These are phyloP conservation scores for Chaetodon auriga DNA, from an alignment of 2,113 vertebrate species.

Conservation along the genomic window DNA sequence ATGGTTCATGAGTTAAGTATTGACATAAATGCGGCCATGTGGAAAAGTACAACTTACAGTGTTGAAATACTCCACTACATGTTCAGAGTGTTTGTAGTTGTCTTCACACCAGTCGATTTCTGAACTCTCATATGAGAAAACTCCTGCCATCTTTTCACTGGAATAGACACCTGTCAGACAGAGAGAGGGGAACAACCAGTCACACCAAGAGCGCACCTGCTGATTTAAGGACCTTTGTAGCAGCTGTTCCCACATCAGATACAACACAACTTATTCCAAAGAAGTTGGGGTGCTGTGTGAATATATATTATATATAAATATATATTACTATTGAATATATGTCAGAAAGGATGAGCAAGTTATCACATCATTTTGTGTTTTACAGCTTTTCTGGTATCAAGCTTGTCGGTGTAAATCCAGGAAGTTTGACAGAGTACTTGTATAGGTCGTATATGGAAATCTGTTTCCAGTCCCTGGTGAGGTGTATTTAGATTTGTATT, in stretches of 20 bases:
- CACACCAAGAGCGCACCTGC: background rate
- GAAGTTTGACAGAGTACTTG: background rate
- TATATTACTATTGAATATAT: no score
- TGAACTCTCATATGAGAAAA: constrained; percentile 92
- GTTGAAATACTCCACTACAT: constrained; percentile 95
- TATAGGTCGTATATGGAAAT: constrained; percentile 59
- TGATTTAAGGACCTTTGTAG: background rate
- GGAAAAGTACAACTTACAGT: constrained; percentile 84
- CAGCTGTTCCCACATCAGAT: background rate
- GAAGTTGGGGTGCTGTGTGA: no score
- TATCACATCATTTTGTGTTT: no score
- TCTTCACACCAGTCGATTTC: constrained; percentile 97
- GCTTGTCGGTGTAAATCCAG: background rate
- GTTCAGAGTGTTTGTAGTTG: constrained; percentile 89
- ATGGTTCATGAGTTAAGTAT: background rate
- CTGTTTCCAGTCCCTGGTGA: background rate
- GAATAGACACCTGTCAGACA: constrained; percentile 70
- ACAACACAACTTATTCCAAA: background rate
- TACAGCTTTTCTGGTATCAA: no score
- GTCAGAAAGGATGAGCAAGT: no score
- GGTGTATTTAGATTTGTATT: constrained; percentile 8
- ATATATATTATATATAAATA: no score
- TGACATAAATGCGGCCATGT: background rate
- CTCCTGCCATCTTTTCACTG: constrained; percentile 82
- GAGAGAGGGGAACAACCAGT: background rate